Conservation (phyloP, 2,113 vertebrate genomes). For the Telmatochromis sp. region DNA sequence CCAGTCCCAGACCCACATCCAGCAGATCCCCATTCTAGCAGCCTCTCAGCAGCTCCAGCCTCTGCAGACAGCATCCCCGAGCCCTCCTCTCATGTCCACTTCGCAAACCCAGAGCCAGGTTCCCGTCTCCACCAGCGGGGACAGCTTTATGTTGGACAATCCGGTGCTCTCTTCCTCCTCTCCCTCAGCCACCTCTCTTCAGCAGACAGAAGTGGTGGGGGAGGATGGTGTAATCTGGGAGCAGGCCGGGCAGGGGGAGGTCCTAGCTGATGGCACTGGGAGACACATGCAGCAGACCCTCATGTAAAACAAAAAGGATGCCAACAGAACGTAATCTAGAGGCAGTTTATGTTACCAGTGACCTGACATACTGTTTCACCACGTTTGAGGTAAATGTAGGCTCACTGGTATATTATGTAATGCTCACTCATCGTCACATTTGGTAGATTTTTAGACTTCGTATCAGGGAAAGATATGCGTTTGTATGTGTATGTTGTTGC, state of each 20-base stretch:
- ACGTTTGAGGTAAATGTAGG: constrained; percentile 54
- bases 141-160: constrained; percentile 51
- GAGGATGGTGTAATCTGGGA: constrained; percentile 45
- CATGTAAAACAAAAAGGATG: constrained; percentile 28
- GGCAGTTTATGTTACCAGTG: neutral
- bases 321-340: neutral
- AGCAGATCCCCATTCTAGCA: constrained; percentile 62
- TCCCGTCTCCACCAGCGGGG: constrained; percentile 35
- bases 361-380: constrained; percentile 27
- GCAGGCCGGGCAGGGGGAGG: constrained; percentile 16
- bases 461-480: constrained; percentile 59
- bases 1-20: constrained; percentile 57
- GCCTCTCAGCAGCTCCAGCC: constrained; percentile 58
- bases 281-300: constrained; percentile 47
- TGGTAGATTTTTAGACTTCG: constrained; percentile 66
- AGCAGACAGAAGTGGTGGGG: constrained; percentile 59
- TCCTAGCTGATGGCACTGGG: constrained; percentile 34
- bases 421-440: constrained; percentile 53
- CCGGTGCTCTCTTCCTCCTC: constrained; percentile 46
- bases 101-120: constrained; percentile 52
- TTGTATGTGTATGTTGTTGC: constrained; percentile 37
- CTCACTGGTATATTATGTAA: constrained; percentile 48
- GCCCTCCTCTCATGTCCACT: constrained; percentile 25
- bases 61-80: constrained; percentile 23
- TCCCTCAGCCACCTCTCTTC: constrained; percentile 48